phyloP scores from a whole-genome alignment of 2,888 invertebrate genomes.

The Lasioglossum morio region DNA sequence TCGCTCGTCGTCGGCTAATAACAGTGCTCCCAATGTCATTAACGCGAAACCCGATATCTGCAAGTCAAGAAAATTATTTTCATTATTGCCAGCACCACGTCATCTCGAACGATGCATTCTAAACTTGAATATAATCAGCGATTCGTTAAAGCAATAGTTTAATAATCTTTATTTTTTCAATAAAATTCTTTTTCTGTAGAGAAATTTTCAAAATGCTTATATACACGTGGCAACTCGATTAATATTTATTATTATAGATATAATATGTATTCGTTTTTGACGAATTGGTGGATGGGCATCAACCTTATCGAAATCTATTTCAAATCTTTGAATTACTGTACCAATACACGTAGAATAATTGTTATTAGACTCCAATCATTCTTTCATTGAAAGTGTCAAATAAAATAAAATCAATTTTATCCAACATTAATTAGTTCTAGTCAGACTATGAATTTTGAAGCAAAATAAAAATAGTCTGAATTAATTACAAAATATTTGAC shows the following conservation, averaged over 20 bases:
- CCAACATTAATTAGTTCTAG: too few relatives aligned
- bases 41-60: constrained; percentile 91
- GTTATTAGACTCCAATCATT: too few relatives aligned
- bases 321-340: not conserved
- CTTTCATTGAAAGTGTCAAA: too few relatives aligned
- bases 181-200: too few relatives aligned
- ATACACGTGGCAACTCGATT: too few relatives aligned
- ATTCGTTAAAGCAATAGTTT: not conserved
- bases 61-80: constrained; percentile 71
- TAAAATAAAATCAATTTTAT: too few relatives aligned
- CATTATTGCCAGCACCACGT: not conserved
- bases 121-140: not conserved
- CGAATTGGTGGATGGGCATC: too few relatives aligned
- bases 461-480: not conserved
- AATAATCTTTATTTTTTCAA: too few relatives aligned
- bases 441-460: not conserved
- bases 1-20: constrained; percentile 90
- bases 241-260: not conserved
- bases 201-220: too few relatives aligned
- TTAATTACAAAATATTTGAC: not conserved
- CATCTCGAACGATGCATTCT: not conserved
- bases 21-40: constrained; percentile 90
- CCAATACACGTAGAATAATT: not conserved
- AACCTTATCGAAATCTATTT: not conserved
- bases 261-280: not conserved